Evolutionary conservation across 2,888 invertebrate genomes (phyloP).

Genomic region (Hydrotaea cyrtoneurina): DNA sequence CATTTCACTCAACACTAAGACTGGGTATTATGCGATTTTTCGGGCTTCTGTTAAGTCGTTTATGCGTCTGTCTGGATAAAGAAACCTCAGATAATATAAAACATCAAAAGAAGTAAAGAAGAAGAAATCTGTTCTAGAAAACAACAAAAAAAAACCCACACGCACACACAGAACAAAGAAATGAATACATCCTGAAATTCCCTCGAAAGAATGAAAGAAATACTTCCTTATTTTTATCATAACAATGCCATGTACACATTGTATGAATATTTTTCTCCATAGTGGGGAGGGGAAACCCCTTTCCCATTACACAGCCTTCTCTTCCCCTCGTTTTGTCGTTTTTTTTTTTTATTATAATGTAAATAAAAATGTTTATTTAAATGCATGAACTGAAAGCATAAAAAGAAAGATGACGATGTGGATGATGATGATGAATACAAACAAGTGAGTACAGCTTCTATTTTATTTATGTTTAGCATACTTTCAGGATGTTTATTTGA

Average conservation of each 20-base stretch:
- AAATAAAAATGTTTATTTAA: constrained; percentile 46
- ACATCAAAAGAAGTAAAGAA: constrained; percentile 11
- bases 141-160: constrained; percentile 46
- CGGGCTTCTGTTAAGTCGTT: not conserved
- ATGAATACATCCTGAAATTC: constrained; percentile 43
- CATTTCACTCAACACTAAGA: constrained; percentile 47
- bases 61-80: not conserved
- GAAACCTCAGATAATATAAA: constrained; percentile 53
- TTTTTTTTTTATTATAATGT: not conserved
- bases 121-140: constrained; percentile 51
- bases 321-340: not conserved
- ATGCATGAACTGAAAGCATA: constrained; percentile 38
- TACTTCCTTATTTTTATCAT: constrained; percentile 49
- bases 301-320: too few species aligned
- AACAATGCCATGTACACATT: constrained; percentile 10
- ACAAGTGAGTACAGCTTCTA: constrained; percentile 18
- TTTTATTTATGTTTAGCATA: constrained; percentile 55
- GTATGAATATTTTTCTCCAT: not conserved
- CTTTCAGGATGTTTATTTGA: constrained; percentile 45
- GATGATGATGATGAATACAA: not conserved
- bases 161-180: constrained; percentile 34
- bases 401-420: not conserved
- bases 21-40: constrained; percentile 20
- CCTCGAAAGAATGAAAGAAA: constrained; percentile 40
- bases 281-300: too few species aligned